Evolutionary conservation across 2,888 invertebrate genomes (phyloP).

Genomic region (Dryobota labecula): DNA sequence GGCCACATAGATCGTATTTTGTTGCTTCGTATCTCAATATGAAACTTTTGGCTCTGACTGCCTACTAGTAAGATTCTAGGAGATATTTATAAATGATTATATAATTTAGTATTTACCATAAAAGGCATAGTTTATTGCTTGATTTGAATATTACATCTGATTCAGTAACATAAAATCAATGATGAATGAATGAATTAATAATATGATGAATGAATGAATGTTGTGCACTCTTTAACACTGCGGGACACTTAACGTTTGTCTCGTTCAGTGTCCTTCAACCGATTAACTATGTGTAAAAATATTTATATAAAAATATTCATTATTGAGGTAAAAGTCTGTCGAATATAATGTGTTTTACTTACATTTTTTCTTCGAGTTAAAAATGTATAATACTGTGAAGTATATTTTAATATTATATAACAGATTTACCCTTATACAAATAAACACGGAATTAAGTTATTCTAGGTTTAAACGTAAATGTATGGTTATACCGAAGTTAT

Average conservation of each 20-base stretch:
- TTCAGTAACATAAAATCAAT: not conserved
- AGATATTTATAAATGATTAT: slow-evolving; percentile 3
- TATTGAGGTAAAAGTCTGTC: not conserved
- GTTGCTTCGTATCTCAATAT: too few relatives aligned
- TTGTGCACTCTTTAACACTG: too few relatives aligned
- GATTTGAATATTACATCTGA: not conserved
- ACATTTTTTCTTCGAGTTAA: too few relatives aligned
- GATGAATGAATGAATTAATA: too few relatives aligned
- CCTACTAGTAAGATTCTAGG: not conserved
- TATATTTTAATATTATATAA: not conserved
- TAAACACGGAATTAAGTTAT: too few relatives aligned
- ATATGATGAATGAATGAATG: too few relatives aligned
- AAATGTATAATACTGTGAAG: not conserved
- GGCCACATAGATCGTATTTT: too few relatives aligned
- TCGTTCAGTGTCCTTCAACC: not conserved
- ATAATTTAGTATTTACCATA: not conserved
- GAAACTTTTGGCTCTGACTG: too few relatives aligned
- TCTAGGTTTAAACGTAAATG: too few relatives aligned
- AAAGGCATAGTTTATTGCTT: not conserved
- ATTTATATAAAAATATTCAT: slow-evolving; percentile 1
- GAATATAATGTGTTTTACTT: not conserved
- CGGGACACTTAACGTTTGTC: too few relatives aligned
- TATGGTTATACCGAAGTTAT: too few relatives aligned
- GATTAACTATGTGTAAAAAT: slow-evolving; percentile 1
- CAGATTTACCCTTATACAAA: too few relatives aligned